These are phyloP conservation scores for Pachyramphus minor DNA, from an alignment of 2,113 vertebrate species.

Conservation along the genomic window DNA sequence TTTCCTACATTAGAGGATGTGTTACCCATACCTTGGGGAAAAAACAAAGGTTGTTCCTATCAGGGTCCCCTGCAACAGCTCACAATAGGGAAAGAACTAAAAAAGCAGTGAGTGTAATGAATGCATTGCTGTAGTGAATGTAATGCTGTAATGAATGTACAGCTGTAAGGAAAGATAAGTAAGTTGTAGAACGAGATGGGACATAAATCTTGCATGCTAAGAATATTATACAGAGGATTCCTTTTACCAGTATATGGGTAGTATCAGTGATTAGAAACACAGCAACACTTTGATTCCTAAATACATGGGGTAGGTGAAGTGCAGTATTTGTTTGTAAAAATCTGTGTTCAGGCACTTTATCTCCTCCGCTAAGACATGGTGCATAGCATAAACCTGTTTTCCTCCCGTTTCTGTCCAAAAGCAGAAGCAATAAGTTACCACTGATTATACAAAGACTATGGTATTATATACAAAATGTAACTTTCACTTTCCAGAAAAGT, in stretches of 20 bases:
- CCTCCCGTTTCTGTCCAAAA: not conserved
- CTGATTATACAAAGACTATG: not conserved
- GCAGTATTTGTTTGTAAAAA: not conserved
- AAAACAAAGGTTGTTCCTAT: not conserved
- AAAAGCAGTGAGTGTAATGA: not conserved
- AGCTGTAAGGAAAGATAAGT: not conserved
- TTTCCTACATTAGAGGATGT: not conserved
- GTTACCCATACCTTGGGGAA: not conserved
- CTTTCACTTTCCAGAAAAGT: not conserved
- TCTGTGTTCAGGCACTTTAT: not conserved
- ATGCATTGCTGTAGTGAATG: not conserved
- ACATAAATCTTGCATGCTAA: not conserved
- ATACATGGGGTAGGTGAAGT: not conserved
- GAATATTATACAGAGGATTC: not conserved
- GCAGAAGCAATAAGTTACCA: not conserved
- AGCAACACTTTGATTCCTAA: not conserved
- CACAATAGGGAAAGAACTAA: not conserved
- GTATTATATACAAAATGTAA: not conserved
- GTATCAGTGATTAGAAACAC: not conserved
- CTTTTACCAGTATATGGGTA: not conserved
- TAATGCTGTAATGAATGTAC: not conserved
- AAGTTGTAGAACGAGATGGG: not conserved
- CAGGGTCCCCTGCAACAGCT: not conserved
- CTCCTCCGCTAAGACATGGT: not conserved
- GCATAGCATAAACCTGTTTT: not conserved